These are phyloP conservation scores for Heliconius aoede DNA, from an alignment of 2,888 invertebrate species.

Conservation along the genomic window DNA sequence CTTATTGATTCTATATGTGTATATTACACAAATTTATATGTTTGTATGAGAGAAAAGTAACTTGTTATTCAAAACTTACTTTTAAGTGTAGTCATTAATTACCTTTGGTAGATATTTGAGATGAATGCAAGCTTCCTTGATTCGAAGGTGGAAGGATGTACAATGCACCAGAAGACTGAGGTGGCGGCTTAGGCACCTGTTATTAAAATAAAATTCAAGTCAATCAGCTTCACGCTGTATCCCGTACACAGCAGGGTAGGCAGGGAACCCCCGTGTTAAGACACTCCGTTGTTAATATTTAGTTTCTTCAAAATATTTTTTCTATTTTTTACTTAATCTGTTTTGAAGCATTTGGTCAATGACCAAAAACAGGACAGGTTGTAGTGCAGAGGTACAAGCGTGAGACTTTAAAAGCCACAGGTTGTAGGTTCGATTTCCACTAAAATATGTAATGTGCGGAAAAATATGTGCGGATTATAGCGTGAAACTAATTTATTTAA, in stretches of 20 bases:
- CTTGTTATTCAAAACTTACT: not conserved
- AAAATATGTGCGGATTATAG: not conserved
- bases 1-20: too few relatives aligned
- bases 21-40: not conserved
- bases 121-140: slow-evolving; percentile 66
- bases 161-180: slow-evolving; percentile 61
- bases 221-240: too few relatives aligned
- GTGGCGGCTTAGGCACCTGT: slow-evolving; percentile 73
- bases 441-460: not conserved
- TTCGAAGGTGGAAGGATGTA: slow-evolving; percentile 74
- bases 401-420: not conserved
- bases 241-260: too few relatives aligned
- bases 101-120: slow-evolving; percentile 76
- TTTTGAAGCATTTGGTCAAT: too few relatives aligned
- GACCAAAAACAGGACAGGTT: too few relatives aligned
- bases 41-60: not conserved
- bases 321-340: too few relatives aligned
- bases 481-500: not conserved
- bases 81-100: slow-evolving; percentile 34
- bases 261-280: too few relatives aligned
- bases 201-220: not conserved
- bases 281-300: too few relatives aligned
- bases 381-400: too few relatives aligned
- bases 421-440: not conserved
- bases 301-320: too few relatives aligned